These are phyloP conservation scores for Orgyia antiqua DNA, from an alignment of 2,888 invertebrate species.

Conservation along the genomic window DNA sequence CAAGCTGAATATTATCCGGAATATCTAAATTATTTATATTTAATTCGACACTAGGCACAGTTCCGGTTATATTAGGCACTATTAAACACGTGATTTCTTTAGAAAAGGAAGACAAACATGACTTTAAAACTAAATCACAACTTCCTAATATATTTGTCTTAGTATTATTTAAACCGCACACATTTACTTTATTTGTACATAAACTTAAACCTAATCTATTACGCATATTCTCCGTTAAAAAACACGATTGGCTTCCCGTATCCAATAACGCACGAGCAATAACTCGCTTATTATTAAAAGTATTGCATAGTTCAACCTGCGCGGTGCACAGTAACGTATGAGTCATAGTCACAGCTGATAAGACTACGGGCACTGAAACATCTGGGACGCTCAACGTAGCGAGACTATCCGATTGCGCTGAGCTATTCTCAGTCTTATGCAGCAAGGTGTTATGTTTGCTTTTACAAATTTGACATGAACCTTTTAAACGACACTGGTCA, in stretches of 20 bases:
- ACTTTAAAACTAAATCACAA: not conserved
- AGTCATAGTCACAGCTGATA: not conserved
- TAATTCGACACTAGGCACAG: too few species aligned
- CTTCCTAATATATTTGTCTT: not conserved
- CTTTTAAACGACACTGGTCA: not conserved
- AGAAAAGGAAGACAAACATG: not conserved
- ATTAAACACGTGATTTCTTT: not conserved
- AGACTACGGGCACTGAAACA: not conserved
- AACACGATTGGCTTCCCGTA: slow-evolving; percentile 4
- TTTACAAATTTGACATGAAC: slow-evolving; percentile 1
- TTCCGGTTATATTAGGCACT: slow-evolving; percentile 3
- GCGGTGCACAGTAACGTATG: slow-evolving; percentile 2
- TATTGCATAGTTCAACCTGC: not conserved
- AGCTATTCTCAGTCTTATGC: not conserved
- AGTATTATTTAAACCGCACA: slow-evolving; percentile 4
- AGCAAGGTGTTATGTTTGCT: slow-evolving; percentile 1
- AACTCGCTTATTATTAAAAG: not conserved
- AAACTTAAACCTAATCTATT: not conserved
- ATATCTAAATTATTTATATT: too few species aligned
- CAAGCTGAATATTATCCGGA: slow-evolving; percentile 1
- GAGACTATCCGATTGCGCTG: not conserved
- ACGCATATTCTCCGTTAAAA: slow-evolving; percentile 2
- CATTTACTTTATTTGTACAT: too few species aligned
- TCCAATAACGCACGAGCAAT: slow-evolving; percentile 3
- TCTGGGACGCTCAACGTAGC: not conserved